A percentile compares a stretch with the other conserved stretches of the same genome.
phyloP scores from a whole-genome alignment of 2,797 vertebrate genomes.

The Scomberomorus guttatus region DNA sequence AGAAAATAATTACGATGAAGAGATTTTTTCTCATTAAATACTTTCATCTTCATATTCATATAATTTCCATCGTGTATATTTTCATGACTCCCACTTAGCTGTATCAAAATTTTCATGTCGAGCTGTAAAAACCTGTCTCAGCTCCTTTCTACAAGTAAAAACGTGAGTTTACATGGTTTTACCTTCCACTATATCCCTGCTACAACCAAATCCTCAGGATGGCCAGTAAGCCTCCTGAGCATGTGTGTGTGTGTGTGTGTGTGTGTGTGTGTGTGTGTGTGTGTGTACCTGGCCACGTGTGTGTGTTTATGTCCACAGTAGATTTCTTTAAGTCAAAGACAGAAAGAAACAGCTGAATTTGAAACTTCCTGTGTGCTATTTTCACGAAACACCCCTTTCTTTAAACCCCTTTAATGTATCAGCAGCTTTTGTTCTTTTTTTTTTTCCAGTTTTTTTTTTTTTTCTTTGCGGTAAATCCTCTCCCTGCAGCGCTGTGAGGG shows the following conservation, averaged over 20 bases:
- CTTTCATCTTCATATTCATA: background rate
- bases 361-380: slow-evolving; percentile 73
- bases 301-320: slow-evolving; percentile 35
- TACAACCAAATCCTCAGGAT: slow-evolving; percentile 47
- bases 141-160: slow-evolving; percentile 2
- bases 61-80: background rate
- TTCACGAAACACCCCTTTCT: slow-evolving; percentile 59
- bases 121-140: background rate
- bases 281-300: slow-evolving; percentile 1
- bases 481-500: slow-evolving; percentile 63
- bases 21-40: background rate
- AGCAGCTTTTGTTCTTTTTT: slow-evolving; percentile 60
- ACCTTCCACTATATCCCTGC: slow-evolving; percentile 48
- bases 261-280: background rate
- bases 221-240: slow-evolving; percentile 42
- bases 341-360: slow-evolving; percentile 48
- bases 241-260: slow-evolving; percentile 20
- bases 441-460: slow-evolving; percentile 1
- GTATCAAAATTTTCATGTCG: background rate
- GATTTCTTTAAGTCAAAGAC: slow-evolving; percentile 43
- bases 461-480: slow-evolving; percentile 69
- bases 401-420: slow-evolving; percentile 63
- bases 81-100: background rate
- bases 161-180: slow-evolving; percentile 48
- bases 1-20: background rate